Percentiles rank a stretch among this genome's conserved stretches.
Conservation (phyloP, 1,140 invertebrate genomes). For the Plectrocnemia conspersa region DNA sequence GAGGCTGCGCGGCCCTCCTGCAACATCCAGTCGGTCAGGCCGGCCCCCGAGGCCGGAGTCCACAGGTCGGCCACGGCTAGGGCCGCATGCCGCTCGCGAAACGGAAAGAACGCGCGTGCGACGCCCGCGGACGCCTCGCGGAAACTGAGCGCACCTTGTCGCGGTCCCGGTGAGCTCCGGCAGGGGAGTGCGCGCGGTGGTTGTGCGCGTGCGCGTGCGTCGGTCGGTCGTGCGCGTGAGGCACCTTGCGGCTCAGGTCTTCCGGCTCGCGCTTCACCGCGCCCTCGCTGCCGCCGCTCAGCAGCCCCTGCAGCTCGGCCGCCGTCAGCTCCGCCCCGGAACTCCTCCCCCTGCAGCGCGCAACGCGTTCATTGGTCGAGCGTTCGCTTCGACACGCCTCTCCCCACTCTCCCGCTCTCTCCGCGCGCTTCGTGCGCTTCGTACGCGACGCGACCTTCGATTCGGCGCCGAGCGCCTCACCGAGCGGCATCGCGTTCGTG, state of each 20-base stretch:
- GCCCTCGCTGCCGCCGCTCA: conserved; percentile 50
- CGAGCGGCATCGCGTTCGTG: not conserved
- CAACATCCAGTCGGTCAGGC: conserved; percentile 48
- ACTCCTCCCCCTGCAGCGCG: conserved; percentile 47
- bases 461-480: not conserved
- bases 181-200: conserved; percentile 47
- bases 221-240: conserved; percentile 47
- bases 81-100: not conserved
- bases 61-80: conserved; percentile 32
- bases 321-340: conserved; percentile 52
- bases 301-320: conserved; percentile 48
- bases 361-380: conserved; percentile 45
- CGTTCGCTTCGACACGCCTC: not conserved
- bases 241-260: conserved; percentile 53
- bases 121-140: conserved; percentile 37
- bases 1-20: conserved; percentile 49
- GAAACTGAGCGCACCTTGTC: conserved; percentile 38
- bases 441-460: not conserved
- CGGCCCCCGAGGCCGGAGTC: conserved; percentile 44
- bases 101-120: not conserved
- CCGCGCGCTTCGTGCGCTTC: not conserved
- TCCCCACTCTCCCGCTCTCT: not conserved
- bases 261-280: conserved; percentile 53
- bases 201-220: conserved; percentile 44
- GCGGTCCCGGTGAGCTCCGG: conserved; percentile 45